Evolutionary conservation across 1,140 invertebrate genomes (phyloP).

Genomic region (Phortica variegata): DNA sequence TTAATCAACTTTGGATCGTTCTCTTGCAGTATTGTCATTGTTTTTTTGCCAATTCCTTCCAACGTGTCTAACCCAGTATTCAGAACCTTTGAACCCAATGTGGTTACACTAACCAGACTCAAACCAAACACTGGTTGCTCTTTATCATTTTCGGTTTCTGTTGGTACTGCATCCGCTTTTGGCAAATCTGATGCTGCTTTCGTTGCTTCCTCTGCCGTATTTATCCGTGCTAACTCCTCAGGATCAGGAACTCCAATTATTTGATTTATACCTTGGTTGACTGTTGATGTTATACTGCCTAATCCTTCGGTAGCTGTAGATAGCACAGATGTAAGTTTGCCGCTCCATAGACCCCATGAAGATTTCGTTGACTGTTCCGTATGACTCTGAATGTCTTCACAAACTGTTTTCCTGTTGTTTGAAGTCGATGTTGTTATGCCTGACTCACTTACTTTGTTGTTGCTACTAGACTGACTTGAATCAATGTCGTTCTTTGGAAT

Average conservation of each 20-base stretch:
- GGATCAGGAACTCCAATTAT: slow-evolving; percentile 78
- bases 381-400: background rate
- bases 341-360: slow-evolving; percentile 63
- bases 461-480: slow-evolving; percentile 5
- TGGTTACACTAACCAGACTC: slow-evolving; percentile 66
- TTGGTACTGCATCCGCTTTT: slow-evolving; percentile 17
- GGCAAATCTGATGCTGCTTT: background rate
- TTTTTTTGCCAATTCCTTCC: slow-evolving; percentile 90
- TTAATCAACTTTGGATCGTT: slow-evolving; percentile 84
- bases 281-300: slow-evolving; percentile 73
- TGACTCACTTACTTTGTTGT: slow-evolving; percentile 21
- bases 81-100: slow-evolving; percentile 75
- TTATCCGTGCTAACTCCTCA: slow-evolving; percentile 66
- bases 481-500: background rate
- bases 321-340: slow-evolving; percentile 70
- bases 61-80: slow-evolving; percentile 82
- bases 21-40: slow-evolving; percentile 88
- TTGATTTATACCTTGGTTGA: slow-evolving; percentile 73
- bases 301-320: slow-evolving; percentile 73
- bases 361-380: slow-evolving; percentile 8
- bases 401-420: background rate
- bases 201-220: slow-evolving; percentile 44
- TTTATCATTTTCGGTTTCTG: slow-evolving; percentile 14
- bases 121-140: slow-evolving; percentile 23
- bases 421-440: background rate